Evolutionary conservation across 2,888 invertebrate species (phyloP).

Genomic region (Xylophagus ater): DNA sequence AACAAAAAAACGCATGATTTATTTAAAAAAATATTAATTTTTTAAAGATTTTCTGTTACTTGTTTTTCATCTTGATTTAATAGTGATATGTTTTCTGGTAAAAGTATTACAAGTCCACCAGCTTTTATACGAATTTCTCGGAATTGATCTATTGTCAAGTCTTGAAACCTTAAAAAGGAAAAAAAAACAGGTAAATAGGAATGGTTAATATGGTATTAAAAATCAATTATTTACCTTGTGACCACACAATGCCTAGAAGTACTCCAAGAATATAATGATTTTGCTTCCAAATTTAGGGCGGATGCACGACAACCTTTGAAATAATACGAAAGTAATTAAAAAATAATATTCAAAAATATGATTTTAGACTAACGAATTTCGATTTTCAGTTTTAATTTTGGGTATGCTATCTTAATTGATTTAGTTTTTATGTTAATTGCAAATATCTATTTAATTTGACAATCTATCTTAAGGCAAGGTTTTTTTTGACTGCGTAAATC

Average conservation of each 20-base stretch:
- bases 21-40: not conserved
- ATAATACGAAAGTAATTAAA: too few relatives aligned
- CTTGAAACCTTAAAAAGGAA: constrained; percentile 45
- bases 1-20: not conserved
- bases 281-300: constrained; percentile 77
- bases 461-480: too few relatives aligned
- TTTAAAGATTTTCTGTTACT: constrained; percentile 37
- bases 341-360: too few relatives aligned
- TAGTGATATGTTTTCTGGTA: constrained; percentile 60
- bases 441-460: too few relatives aligned
- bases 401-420: too few relatives aligned
- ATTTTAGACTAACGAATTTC: too few relatives aligned
- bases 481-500: too few relatives aligned
- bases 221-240: constrained; percentile 41
- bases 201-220: not conserved
- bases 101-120: constrained; percentile 72
- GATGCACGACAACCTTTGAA: constrained; percentile 83
- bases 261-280: constrained; percentile 72
- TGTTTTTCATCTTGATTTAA: constrained; percentile 58
- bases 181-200: not conserved
- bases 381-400: too few relatives aligned
- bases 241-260: constrained; percentile 85
- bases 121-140: constrained; percentile 65
- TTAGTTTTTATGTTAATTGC: too few relatives aligned
- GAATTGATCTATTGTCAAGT: constrained; percentile 68